Evolutionary conservation across 1,140 invertebrate genomes (phyloP).

Genomic region (Metopolophium dirhodum): DNA sequence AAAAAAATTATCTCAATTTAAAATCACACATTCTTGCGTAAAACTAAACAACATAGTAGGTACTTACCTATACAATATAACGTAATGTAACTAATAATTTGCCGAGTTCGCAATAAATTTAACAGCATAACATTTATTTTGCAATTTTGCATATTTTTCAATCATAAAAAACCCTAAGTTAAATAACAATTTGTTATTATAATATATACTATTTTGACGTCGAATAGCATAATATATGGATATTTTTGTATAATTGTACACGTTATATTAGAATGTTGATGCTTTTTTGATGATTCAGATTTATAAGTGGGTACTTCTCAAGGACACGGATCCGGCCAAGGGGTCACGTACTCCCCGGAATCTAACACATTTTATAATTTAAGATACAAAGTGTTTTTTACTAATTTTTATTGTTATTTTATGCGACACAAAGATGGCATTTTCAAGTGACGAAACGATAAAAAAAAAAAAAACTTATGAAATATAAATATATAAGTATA

Average conservation of each 20-base stretch:
- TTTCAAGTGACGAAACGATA: not conserved
- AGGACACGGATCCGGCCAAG: not conserved
- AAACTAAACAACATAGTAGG: no score
- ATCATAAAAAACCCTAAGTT: no score
- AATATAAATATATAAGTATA: not conserved
- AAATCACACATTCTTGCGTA: no score
- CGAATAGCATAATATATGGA: not conserved
- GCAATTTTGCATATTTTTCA: not conserved
- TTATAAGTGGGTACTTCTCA: not conserved
- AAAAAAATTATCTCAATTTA: no score
- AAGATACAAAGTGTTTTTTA: not conserved
- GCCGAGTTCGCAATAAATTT: no score
- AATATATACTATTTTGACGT: not conserved
- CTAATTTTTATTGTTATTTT: not conserved
- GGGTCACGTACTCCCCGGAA: not conserved
- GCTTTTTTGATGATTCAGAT: not conserved
- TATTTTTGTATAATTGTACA: no score
- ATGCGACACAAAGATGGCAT: not conserved
- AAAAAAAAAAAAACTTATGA: not conserved
- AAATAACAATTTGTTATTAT: no score
- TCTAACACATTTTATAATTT: not conserved
- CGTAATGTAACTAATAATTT: no score
- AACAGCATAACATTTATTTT: not conserved
- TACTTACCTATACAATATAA: no score
- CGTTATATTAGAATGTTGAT: no score